phyloP scores from a whole-genome alignment of 2,113 vertebrate species.

The Clarias batrachus region DNA sequence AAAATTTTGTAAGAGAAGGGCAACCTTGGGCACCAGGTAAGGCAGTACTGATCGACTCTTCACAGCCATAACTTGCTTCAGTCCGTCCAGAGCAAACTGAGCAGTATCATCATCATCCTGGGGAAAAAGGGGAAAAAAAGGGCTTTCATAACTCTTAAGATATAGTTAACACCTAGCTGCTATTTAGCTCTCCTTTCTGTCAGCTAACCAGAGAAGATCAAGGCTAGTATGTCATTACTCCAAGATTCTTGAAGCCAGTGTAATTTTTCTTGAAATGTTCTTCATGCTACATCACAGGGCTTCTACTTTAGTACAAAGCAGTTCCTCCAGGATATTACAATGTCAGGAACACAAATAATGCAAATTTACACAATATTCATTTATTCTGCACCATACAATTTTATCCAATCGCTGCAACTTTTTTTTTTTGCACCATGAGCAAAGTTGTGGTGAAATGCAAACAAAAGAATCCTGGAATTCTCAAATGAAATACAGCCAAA shows the following conservation, averaged over 20 bases:
- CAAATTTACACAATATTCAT: too few species aligned
- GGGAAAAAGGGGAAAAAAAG: not conserved
- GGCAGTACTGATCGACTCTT: constrained; percentile 97
- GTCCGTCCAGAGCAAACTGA: constrained; percentile 92
- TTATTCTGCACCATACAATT: too few species aligned
- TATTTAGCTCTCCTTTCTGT: not conserved
- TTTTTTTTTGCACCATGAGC: too few species aligned
- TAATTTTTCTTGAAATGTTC: not conserved
- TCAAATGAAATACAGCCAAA: too few species aligned
- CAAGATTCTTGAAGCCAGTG: not conserved
- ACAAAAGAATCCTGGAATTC: too few species aligned
- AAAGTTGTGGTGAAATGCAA: too few species aligned
- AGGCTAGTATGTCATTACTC: not conserved
- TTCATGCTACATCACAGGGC: not conserved
- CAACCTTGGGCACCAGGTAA: constrained; percentile 95
- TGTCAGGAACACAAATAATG: too few species aligned
- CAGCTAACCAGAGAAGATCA: not conserved
- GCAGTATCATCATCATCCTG: constrained; percentile 86
- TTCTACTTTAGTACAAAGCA: too few species aligned
- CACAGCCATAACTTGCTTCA: constrained; percentile 98
- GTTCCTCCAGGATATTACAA: too few species aligned
- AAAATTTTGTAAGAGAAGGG: not conserved
- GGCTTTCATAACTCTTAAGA: not conserved
- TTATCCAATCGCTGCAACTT: too few species aligned
- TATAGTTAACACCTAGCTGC: not conserved